These are phyloP conservation scores for Belonocnema kinseyi DNA, from an alignment of 1,140 invertebrate genomes.

Conservation along the genomic window DNA sequence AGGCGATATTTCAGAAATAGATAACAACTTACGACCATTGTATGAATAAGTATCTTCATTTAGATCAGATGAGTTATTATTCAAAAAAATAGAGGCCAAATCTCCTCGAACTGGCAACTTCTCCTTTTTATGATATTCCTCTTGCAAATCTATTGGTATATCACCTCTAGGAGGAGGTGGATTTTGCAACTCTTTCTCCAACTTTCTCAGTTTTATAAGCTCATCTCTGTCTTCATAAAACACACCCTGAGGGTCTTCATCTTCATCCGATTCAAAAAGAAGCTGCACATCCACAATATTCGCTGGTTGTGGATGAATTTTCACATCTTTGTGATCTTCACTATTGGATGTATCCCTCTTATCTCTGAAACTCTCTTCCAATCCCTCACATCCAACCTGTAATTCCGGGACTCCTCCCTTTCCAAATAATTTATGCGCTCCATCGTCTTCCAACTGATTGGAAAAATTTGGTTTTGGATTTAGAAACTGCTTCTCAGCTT, in stretches of 20 bases:
- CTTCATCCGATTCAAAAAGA: slow-evolving; percentile 43
- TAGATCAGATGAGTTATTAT: neutral
- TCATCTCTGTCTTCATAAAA: slow-evolving; percentile 66
- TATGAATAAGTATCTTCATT: slow-evolving; percentile 10
- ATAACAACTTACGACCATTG: slow-evolving; percentile 45
- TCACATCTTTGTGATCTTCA: slow-evolving; percentile 34
- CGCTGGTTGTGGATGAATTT: neutral
- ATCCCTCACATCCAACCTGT: slow-evolving; percentile 66
- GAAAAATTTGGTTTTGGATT: neutral
- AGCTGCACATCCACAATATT: slow-evolving; percentile 25
- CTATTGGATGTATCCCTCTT: slow-evolving; percentile 35
- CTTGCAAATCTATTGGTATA: slow-evolving; percentile 54
- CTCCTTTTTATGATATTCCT: slow-evolving; percentile 47
- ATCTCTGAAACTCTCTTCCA: slow-evolving; percentile 47
- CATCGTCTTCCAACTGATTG: slow-evolving; percentile 7
- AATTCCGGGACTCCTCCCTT: slow-evolving; percentile 62
- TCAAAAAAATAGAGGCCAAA: slow-evolving; percentile 43
- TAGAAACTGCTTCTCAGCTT: neutral
- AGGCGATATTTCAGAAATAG: neutral
- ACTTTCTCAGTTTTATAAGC: slow-evolving; percentile 57
- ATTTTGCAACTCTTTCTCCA: slow-evolving; percentile 39
- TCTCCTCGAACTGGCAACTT: slow-evolving; percentile 63
- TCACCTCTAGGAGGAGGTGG: slow-evolving; percentile 58
- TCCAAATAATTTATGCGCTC: slow-evolving; percentile 37
- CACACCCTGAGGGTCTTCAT: slow-evolving; percentile 42